A percentile compares a stretch with the other conserved stretches of the same genome.
Evolutionary conservation across 2,113 vertebrate species (phyloP).

Genomic region (Polyodon spathula): DNA sequence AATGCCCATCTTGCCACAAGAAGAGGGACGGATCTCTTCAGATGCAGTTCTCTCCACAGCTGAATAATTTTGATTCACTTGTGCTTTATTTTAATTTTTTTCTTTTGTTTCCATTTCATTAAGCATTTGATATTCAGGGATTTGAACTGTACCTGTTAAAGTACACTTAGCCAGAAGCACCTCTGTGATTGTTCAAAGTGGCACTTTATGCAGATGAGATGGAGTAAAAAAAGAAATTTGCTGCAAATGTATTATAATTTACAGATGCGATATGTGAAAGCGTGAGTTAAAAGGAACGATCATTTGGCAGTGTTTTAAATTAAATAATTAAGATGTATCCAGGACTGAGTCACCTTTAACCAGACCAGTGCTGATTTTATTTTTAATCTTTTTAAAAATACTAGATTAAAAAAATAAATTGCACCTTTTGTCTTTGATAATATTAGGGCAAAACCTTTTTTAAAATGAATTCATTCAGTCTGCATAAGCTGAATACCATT

Average conservation of each 20-base stretch:
- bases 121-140: constrained; percentile 40
- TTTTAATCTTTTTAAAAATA: constrained; percentile 11
- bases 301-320: constrained; percentile 40
- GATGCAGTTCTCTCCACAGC: background rate
- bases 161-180: constrained; percentile 33
- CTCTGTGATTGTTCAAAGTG: constrained; percentile 31
- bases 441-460: too few relatives aligned
- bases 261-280: constrained; percentile 40
- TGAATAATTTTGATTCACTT: constrained; percentile 14
- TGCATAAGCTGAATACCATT: too few relatives aligned
- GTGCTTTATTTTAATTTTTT: constrained; percentile 14
- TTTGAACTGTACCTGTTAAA: constrained; percentile 35
- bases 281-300: constrained; percentile 47
- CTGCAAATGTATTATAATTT: constrained; percentile 39
- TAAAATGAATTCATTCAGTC: background rate
- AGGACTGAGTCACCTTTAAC: constrained; percentile 25
- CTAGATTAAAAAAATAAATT: background rate
- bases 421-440: too few relatives aligned
- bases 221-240: constrained; percentile 31
- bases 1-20: constrained; percentile 10
- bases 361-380: constrained; percentile 6
- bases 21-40: constrained; percentile 4
- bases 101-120: constrained; percentile 24
- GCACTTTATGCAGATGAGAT: constrained; percentile 36
- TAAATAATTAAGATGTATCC: constrained; percentile 41